Evolutionary conservation across 2,888 invertebrate genomes (phyloP).

Genomic region (Leptopilina drosophilae): DNA sequence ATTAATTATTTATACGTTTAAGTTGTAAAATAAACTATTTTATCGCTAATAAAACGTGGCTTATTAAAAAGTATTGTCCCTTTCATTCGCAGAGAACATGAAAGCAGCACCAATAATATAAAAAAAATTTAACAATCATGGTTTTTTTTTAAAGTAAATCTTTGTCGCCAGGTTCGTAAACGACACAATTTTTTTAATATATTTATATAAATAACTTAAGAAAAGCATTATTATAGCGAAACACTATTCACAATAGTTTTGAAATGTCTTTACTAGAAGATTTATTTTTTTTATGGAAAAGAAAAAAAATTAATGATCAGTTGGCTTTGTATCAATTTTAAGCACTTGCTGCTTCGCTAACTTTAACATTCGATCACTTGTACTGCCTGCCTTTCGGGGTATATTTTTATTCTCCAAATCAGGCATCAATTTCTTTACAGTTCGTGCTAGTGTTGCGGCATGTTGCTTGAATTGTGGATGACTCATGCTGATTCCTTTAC

Average conservation of each 20-base stretch:
- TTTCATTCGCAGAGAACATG: conserved; percentile 19
- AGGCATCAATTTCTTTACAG: conserved; percentile 83
- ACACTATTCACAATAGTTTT: conserved; percentile 29
- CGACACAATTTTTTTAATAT: not conserved
- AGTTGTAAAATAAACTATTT: conserved; percentile 75
- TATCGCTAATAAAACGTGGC: conserved; percentile 72
- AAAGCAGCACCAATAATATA: conserved; percentile 2
- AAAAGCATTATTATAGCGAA: not conserved
- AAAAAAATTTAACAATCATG: conserved; percentile 39
- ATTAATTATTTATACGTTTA: conserved; percentile 75
- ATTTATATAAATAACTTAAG: conserved; percentile 26
- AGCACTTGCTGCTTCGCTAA: conserved; percentile 74
- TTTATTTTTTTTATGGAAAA: not conserved
- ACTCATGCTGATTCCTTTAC: conserved; percentile 83
- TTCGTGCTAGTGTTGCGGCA: conserved; percentile 83
- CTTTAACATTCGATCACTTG: conserved; percentile 87
- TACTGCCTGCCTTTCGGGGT: conserved; percentile 80
- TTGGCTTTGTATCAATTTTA: conserved; percentile 65
- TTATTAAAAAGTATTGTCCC: conserved; percentile 60
- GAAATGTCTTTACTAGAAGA: not conserved
- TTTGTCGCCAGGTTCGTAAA: not conserved
- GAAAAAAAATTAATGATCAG: conserved; percentile 44
- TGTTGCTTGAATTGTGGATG: conserved; percentile 86
- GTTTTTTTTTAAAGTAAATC: conserved; percentile 2
- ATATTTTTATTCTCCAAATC: conserved; percentile 77